A percentile compares a stretch with the other conserved stretches of the same genome.
phyloP scores from a whole-genome alignment of 1,140 invertebrate genomes.

The Drosophila bocki region DNA sequence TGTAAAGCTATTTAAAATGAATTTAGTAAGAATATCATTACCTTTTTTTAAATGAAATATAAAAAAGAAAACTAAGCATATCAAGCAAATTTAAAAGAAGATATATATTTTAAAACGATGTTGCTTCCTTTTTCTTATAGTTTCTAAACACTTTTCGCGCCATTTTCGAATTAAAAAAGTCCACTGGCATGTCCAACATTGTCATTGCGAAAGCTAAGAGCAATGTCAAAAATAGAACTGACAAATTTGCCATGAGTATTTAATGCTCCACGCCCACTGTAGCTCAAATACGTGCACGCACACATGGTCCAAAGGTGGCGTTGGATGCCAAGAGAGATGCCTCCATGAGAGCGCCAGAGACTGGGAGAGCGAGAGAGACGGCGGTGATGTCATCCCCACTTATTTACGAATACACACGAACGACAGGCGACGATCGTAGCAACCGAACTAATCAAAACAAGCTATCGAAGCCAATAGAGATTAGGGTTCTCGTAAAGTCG shows the following conservation, averaged over 20 bases:
- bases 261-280: conserved; percentile 48
- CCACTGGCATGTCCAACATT: conserved; percentile 5
- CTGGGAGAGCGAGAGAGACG: conserved; percentile 32
- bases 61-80: background rate
- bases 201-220: conserved; percentile 7
- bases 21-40: background rate
- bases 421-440: conserved; percentile 16
- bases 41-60: background rate
- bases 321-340: conserved; percentile 53
- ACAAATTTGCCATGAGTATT: conserved; percentile 2
- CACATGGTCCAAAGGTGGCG: conserved; percentile 52
- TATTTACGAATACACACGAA: conserved; percentile 49
- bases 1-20: background rate
- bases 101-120: background rate
- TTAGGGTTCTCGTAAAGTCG: conserved; percentile 43
- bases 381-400: conserved; percentile 76
- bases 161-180: background rate
- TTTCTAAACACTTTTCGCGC: background rate
- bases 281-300: conserved; percentile 12
- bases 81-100: too few relatives aligned
- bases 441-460: conserved; percentile 68
- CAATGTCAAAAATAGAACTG: conserved; percentile 21
- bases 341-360: conserved; percentile 24
- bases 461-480: conserved; percentile 65
- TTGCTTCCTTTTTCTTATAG: background rate